These are phyloP conservation scores for Amblyjoppa proteus DNA, from an alignment of 2,888 invertebrate species.

Conservation along the genomic window DNA sequence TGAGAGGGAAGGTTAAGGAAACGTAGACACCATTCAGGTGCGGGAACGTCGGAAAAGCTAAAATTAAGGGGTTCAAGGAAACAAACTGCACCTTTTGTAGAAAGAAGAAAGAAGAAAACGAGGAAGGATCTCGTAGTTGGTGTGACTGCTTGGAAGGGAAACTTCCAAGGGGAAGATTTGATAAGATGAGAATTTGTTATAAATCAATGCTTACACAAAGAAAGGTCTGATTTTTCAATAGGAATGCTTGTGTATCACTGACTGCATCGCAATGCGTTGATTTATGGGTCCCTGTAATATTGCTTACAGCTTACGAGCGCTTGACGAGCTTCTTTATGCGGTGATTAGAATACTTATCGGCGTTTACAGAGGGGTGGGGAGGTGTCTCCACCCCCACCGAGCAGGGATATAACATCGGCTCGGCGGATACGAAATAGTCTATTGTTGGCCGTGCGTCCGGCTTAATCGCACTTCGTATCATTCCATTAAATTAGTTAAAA, in stretches of 20 bases:
- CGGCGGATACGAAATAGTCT: slow-evolving; percentile 27
- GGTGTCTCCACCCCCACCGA: background rate
- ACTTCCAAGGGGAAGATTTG: too few species aligned
- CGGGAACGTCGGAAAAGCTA: too few species aligned
- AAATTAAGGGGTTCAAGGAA: too few species aligned
- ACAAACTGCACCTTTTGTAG: too few species aligned
- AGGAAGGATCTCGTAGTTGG: too few species aligned
- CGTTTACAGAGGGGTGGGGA: background rate
- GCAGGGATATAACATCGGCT: background rate
- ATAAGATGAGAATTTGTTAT: slow-evolving; percentile 27
- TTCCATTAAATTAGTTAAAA: background rate
- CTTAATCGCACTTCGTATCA: background rate
- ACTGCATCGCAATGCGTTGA: background rate
- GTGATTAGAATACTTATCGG: slow-evolving; percentile 30
- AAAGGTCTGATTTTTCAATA: slow-evolving; percentile 3
- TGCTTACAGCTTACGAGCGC: background rate
- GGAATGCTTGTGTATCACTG: background rate
- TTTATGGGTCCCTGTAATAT: background rate
- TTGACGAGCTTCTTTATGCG: background rate
- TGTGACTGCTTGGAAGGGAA: too few species aligned
- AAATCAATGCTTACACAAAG: slow-evolving; percentile 33
- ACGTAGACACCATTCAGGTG: too few species aligned
- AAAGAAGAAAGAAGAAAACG: too few species aligned
- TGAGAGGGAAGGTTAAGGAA: too few species aligned
- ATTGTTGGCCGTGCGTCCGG: background rate